These are phyloP conservation scores for Rotaria socialis DNA, from an alignment of 2,888 invertebrate genomes.

Conservation along the genomic window DNA sequence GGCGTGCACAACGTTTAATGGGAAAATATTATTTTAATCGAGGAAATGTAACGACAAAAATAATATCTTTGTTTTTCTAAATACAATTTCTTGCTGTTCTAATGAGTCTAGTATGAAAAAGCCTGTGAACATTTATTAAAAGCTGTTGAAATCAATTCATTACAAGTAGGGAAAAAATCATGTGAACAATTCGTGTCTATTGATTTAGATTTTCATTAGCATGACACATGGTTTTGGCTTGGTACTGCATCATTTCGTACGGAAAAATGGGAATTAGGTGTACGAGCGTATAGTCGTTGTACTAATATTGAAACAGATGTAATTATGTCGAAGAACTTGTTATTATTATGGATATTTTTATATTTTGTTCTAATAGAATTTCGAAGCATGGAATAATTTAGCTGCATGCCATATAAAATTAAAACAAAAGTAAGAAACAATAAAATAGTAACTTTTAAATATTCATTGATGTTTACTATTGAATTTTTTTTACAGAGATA, in stretches of 20 bases:
- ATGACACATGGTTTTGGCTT: constrained; percentile 74
- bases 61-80: constrained; percentile 50
- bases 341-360: neutral
- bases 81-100: constrained; percentile 9
- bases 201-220: constrained; percentile 20
- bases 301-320: constrained; percentile 75
- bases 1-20: constrained; percentile 81
- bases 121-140: constrained; percentile 76
- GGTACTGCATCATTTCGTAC: constrained; percentile 74
- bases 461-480: too few species aligned
- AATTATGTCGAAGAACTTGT: constrained; percentile 49
- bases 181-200: too few species aligned
- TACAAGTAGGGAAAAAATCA: constrained; percentile 66
- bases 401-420: constrained; percentile 84
- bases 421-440: constrained; percentile 69
- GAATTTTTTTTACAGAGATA: constrained; percentile 50
- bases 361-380: constrained; percentile 63
- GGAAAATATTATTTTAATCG: constrained; percentile 70
- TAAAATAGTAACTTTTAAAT: constrained; percentile 25
- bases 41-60: constrained; percentile 62
- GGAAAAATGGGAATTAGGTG: constrained; percentile 66
- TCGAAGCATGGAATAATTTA: constrained; percentile 96
- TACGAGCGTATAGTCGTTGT: constrained; percentile 77
- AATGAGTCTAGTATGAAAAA: constrained; percentile 66
- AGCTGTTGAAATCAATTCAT: constrained; percentile 77